Evolutionary conservation across 2,113 vertebrate genomes (phyloP).

Genomic region (Calidris pygmaea): DNA sequence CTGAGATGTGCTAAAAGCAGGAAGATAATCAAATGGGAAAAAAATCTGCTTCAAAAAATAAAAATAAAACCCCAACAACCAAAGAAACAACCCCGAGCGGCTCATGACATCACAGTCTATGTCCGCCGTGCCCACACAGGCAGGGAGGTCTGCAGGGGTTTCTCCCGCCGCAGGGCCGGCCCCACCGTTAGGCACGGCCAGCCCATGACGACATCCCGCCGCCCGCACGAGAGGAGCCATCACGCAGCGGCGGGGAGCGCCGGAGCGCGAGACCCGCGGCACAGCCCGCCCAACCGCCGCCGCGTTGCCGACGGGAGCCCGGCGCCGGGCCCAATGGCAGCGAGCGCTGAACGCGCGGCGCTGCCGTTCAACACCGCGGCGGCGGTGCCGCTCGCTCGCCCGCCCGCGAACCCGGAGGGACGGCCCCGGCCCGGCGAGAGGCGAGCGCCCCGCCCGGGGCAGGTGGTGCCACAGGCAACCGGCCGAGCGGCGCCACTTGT

Average conservation of each 20-base stretch:
- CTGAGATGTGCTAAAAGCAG: background rate
- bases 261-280: background rate
- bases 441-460: background rate
- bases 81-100: background rate
- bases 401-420: background rate
- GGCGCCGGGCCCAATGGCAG: background rate
- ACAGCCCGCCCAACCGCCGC: background rate
- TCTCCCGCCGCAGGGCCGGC: background rate
- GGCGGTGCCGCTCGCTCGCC: background rate
- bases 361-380: background rate
- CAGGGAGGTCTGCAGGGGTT: rapidly evolving
- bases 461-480: background rate
- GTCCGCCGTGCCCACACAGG: rapidly evolving
- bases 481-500: background rate
- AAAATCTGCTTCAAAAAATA: background rate
- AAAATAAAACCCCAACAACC: background rate
- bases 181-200: background rate
- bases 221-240: background rate
- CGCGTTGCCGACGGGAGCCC: background rate
- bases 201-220: background rate
- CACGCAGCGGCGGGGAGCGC: background rate
- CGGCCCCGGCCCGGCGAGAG: background rate
- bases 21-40: background rate
- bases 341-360: background rate
- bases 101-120: rapidly evolving